These are phyloP conservation scores for Calameuta idolon DNA, from an alignment of 2,888 invertebrate genomes.

Conservation along the genomic window DNA sequence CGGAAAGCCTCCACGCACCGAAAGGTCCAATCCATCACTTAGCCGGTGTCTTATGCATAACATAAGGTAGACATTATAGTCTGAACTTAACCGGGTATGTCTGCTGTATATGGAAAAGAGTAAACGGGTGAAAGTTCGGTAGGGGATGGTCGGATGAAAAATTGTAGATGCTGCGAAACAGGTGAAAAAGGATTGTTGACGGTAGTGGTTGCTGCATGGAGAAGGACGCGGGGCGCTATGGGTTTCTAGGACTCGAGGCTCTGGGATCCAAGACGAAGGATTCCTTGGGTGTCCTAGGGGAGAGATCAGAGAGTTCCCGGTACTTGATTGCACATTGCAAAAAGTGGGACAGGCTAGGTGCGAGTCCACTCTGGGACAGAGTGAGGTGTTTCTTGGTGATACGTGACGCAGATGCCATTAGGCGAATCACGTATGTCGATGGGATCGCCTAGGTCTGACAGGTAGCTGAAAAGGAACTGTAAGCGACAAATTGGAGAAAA, in stretches of 20 bases:
- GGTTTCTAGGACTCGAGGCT: background rate
- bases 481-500: background rate
- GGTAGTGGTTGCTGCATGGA: background rate
- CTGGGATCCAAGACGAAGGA: constrained; percentile 5
- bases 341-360: constrained; percentile 47
- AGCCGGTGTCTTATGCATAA: constrained; percentile 27
- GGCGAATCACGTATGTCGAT: constrained; percentile 22
- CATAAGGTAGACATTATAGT: constrained; percentile 19
- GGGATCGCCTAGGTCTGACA: background rate
- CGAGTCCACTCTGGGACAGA: constrained; percentile 25
- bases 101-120: background rate
- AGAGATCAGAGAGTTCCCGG: constrained; percentile 49
- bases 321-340: constrained; percentile 47
- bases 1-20: constrained; percentile 31
- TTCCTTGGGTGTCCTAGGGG: constrained; percentile 41
- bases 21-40: constrained; percentile 41
- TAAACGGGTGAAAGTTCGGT: background rate
- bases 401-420: constrained; percentile 48
- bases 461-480: background rate
- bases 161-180: background rate
- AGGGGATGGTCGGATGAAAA: background rate
- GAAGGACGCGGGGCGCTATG: background rate
- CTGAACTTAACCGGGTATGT: background rate
- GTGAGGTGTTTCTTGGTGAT: constrained; percentile 45
- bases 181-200: background rate